phyloP scores from a whole-genome alignment of 2,113 vertebrate species.

The Sylvietta virens region DNA sequence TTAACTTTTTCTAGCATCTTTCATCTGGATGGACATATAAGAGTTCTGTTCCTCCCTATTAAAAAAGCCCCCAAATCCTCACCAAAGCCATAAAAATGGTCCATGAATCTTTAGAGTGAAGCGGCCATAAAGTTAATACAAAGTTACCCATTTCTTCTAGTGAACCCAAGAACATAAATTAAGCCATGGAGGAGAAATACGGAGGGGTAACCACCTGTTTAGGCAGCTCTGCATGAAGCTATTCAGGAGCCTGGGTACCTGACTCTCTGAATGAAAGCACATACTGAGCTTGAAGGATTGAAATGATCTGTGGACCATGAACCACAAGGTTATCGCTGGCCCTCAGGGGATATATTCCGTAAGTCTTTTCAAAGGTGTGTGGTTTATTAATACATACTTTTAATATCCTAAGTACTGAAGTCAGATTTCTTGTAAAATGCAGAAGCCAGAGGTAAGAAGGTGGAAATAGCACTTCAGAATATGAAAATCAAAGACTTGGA shows the following conservation, averaged over 20 bases:
- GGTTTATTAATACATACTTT: constrained; percentile 28
- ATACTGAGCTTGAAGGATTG: neutral
- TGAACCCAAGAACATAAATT: neutral
- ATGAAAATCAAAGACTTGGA: neutral
- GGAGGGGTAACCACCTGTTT: neutral
- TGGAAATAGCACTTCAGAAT: neutral
- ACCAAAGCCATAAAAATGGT: neutral
- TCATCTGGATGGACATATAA: neutral
- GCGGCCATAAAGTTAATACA: neutral
- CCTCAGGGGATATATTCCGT: neutral
- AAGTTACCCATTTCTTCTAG: neutral
- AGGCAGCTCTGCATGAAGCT: neutral
- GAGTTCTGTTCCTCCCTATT: neutral
- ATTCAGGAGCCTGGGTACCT: neutral
- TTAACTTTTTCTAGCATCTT: neutral
- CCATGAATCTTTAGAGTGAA: neutral
- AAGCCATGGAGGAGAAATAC: neutral
- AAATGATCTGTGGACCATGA: neutral
- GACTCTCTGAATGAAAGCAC: neutral
- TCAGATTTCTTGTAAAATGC: neutral
- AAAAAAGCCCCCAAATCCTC: neutral
- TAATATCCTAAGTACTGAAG: neutral
- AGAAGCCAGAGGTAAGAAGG: neutral
- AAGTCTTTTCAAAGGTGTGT: constrained; percentile 20
- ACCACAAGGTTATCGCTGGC: constrained; percentile 2